Conservation (phyloP, 2,113 vertebrate genomes). For the Pipa parva region DNA sequence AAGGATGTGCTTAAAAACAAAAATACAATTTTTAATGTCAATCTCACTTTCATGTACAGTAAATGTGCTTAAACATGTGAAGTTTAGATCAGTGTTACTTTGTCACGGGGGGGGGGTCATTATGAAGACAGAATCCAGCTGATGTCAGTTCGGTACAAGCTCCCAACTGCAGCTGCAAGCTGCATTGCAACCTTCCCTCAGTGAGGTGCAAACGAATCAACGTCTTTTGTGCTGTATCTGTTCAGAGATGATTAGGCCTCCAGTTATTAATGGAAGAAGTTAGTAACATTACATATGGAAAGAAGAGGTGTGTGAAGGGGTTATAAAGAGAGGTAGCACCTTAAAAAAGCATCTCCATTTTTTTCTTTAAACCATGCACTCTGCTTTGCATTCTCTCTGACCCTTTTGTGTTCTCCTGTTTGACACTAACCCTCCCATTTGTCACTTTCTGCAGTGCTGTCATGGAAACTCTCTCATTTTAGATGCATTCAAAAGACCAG, state of each 20-base stretch:
- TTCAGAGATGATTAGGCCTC: constrained; percentile 35
- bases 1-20: too few species aligned
- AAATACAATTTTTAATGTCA: background rate
- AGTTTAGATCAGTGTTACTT: too few species aligned
- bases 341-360: constrained; percentile 8
- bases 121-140: too few species aligned
- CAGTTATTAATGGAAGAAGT: constrained; percentile 33
- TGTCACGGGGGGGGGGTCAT: too few species aligned
- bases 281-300: constrained; percentile 34
- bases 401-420: constrained; percentile 32
- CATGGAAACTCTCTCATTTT: constrained; percentile 42
- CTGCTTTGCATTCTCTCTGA: constrained; percentile 24
- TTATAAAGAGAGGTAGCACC: constrained; percentile 17
- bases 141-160: constrained; percentile 6
- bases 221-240: constrained; percentile 31
- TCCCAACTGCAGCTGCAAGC: constrained; percentile 38
- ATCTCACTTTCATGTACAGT: background rate
- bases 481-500: constrained; percentile 25
- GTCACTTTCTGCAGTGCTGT: constrained; percentile 33
- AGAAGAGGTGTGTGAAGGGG: constrained; percentile 9
- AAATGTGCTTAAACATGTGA: background rate
- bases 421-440: constrained; percentile 28
- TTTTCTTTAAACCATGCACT: constrained; percentile 9
- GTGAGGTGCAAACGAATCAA: constrained; percentile 27
- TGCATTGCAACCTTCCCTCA: constrained; percentile 3